Conservation (phyloP, 2,888 invertebrate genomes). For the Euphydryas editha region DNA sequence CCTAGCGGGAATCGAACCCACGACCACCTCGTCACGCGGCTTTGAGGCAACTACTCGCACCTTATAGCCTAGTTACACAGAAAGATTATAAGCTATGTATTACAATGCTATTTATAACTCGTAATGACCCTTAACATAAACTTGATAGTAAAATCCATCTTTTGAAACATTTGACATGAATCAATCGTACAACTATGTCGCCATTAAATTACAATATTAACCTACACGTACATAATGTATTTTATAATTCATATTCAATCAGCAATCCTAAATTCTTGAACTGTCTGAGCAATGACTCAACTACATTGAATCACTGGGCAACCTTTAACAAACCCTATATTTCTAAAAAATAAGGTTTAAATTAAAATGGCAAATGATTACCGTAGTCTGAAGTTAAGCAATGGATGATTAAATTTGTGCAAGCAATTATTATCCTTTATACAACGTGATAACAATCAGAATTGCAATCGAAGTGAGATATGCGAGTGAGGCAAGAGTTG, state of each 20-base stretch:
- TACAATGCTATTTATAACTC: too few relatives aligned
- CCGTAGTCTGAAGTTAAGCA: slow-evolving; percentile 36
- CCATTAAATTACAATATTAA: slow-evolving; percentile 4
- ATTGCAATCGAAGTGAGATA: slow-evolving; percentile 24
- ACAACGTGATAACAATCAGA: slow-evolving; percentile 24
- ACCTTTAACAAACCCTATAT: slow-evolving; percentile 25
- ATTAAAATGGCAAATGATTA: slow-evolving; percentile 22
- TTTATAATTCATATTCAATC: slow-evolving; percentile 43
- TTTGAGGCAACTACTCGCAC: too few relatives aligned
- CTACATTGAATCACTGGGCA: slow-evolving; percentile 1
- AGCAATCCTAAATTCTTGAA: slow-evolving; percentile 45
- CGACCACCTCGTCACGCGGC: too few relatives aligned
- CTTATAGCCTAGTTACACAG: too few relatives aligned
- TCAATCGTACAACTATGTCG: background rate
- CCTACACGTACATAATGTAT: slow-evolving; percentile 20
- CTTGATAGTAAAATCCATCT: background rate
- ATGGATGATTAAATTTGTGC: slow-evolving; percentile 23
- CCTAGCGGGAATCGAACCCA: too few relatives aligned
- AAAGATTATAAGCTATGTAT: too few relatives aligned
- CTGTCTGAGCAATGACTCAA: slow-evolving; percentile 43
- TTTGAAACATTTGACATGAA: slow-evolving; percentile 3
- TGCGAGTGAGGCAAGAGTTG: slow-evolving; percentile 27
- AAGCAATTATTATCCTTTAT: slow-evolving; percentile 31
- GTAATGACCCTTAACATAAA: too few relatives aligned
- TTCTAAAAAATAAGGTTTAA: slow-evolving; percentile 11